Percentiles rank a stretch among this genome's conserved stretches.
These are phyloP conservation scores for Cryptoprocta ferox DNA, from an alignment of 2,797 vertebrate genomes.

Conservation along the genomic window DNA sequence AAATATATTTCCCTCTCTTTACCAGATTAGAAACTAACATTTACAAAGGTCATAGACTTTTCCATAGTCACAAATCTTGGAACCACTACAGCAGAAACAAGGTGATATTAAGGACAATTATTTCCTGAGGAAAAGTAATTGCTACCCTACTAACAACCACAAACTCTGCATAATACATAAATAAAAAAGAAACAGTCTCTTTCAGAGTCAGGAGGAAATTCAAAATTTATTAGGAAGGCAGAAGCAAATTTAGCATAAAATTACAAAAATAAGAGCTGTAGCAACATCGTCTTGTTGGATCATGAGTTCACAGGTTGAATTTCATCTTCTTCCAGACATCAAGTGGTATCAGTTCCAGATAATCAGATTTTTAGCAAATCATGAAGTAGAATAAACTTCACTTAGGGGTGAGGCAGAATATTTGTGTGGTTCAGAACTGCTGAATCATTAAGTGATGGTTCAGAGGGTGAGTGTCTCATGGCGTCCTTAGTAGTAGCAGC, in stretches of 20 bases:
- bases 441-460: rapidly evolving
- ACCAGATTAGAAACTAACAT: neutral
- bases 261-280: neutral
- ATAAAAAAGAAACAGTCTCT: neutral
- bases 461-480: rapidly evolving
- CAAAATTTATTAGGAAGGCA: neutral
- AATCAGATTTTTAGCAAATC: neutral
- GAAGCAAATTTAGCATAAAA: neutral
- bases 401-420: neutral
- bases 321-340: neutral
- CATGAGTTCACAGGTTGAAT: neutral
- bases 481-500: constrained; percentile 16
- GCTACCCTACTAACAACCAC: neutral
- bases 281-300: neutral
- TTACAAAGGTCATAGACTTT: neutral
- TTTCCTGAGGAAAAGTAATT: neutral
- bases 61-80: neutral
- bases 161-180: neutral
- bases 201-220: neutral
- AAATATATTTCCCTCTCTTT: neutral
- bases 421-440: neutral
- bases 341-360: neutral
- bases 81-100: neutral
- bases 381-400: neutral
- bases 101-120: neutral